phyloP scores from a whole-genome alignment of 2,113 vertebrate genomes.

The Lepidothrix coronata region DNA sequence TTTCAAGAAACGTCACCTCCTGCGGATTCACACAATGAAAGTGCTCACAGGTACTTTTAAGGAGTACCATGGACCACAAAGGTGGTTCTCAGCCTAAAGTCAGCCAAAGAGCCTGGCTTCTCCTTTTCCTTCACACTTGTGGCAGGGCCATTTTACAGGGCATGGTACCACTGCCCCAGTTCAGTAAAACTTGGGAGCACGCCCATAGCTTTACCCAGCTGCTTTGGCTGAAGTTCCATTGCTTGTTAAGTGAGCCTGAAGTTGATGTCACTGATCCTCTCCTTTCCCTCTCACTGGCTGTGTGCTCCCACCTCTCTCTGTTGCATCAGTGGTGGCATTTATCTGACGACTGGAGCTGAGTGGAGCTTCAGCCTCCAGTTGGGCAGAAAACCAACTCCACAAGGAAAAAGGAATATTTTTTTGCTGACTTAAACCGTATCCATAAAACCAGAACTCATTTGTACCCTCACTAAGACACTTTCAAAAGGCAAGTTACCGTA shows the following conservation, averaged over 20 bases:
- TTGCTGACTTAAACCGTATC: neutral
- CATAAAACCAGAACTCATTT: neutral
- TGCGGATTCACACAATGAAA: neutral
- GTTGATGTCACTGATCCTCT: accelerated
- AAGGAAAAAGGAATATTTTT: neutral
- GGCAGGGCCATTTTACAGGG: neutral
- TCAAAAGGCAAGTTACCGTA: neutral
- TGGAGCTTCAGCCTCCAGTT: neutral
- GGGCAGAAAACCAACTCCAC: neutral
- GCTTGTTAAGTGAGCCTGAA: neutral
- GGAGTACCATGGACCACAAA: neutral
- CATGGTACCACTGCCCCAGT: neutral
- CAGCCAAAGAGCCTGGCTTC: neutral
- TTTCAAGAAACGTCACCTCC: neutral
- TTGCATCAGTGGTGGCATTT: neutral
- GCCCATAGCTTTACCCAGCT: neutral
- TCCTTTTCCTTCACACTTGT: neutral
- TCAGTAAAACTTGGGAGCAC: neutral
- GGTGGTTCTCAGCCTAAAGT: neutral
- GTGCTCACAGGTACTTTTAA: neutral
- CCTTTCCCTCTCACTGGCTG: neutral
- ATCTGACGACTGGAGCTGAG: neutral
- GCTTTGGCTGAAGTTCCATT: neutral
- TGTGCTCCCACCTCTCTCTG: neutral
- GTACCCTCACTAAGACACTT: neutral